Evolutionary conservation across 1,140 invertebrate species (phyloP), one percentile per base, ranked within the genome.

Genomic region (Trichonephila clavipes): DNA sequence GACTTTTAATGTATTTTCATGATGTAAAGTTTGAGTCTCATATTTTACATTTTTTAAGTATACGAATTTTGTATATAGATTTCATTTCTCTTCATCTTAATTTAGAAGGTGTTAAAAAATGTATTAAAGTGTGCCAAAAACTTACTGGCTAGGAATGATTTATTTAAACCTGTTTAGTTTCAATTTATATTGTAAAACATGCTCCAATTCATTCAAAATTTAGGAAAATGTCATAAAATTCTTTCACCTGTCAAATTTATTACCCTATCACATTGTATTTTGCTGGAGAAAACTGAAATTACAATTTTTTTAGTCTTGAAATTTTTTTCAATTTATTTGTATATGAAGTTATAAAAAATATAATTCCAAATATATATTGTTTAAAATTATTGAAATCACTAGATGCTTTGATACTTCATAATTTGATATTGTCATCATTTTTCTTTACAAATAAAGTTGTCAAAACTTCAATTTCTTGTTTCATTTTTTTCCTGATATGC

Each of bases 371-470:
- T 77, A 40, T 28, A 40, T 34, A 18, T 40, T 77, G 69, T 34
- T 19, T 40, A 40, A 18, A 34, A 34, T 40, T 34, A 16, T 34
- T 77, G 40, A 77, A 77, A 34, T 18, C 3, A 77, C 7, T 77
- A 16, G 34, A 34, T 77, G 72, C 72, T 77, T 77, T 14, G 34
- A 40, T 18, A 34, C 6, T 34, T 77, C 72, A 34, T 69, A 24
- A 24, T 34, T 34, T 34, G 28, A 34, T 40, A 40, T 34, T 77
- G 28, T 40, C 18, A 40, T 77, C 16, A 77, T 77, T 77, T 28
- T 77, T 77, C 72, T 77, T 34, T 77, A 77, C 34, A 77, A 77
- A 77, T 77, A 77, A 77, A 77, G 72, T 77, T 77, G 34, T 77
- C 12, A 77, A 77, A 40, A 12, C 28, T 77, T 77, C 28, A 77